Conservation (phyloP, 2,113 vertebrate genomes). For the Gavialis gangeticus region DNA sequence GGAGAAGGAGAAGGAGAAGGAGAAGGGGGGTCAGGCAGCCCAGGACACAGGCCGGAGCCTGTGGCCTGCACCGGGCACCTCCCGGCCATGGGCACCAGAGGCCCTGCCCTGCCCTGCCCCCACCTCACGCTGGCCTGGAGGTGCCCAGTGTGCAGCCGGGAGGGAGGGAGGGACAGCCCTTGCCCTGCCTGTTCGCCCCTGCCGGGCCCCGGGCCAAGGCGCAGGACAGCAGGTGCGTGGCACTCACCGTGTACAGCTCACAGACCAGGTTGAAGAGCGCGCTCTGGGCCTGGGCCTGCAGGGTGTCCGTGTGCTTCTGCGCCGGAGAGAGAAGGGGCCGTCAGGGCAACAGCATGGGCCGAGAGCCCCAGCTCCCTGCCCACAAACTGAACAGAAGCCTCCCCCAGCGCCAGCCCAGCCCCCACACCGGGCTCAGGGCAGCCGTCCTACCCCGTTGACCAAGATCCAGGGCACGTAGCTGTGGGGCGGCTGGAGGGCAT, state of each 20-base stretch:
- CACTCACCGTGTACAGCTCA: conserved; percentile 83
- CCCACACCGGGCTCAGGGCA: rapidly evolving
- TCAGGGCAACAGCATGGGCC: rapidly evolving
- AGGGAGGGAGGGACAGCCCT: background rate
- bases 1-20: no score
- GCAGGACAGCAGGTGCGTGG: background rate
- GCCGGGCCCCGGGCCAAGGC: background rate
- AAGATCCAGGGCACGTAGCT: conserved; percentile 93
- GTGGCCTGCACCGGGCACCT: no score
- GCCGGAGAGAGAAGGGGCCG: background rate
- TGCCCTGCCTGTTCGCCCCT: no score
- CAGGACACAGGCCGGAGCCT: no score
- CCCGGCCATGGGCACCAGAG: background rate
- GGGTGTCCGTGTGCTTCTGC: conserved; percentile 75
- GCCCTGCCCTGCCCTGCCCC: rapidly evolving
- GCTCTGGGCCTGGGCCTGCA: conserved; percentile 71
- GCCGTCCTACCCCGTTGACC: conserved; percentile 86
- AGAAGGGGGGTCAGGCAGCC: background rate
- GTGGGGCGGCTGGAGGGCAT: conserved; percentile 83
- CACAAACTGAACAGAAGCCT: no score
- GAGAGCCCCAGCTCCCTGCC: background rate
- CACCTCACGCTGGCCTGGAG: no score
- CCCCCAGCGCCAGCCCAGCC: no score
- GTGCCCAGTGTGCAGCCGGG: no score
- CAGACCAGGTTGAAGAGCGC: conserved; percentile 84